Evolutionary conservation across 2,888 invertebrate species (phyloP), one percentile per base, ranked within the genome.

Genomic region (Antitype chi): DNA sequence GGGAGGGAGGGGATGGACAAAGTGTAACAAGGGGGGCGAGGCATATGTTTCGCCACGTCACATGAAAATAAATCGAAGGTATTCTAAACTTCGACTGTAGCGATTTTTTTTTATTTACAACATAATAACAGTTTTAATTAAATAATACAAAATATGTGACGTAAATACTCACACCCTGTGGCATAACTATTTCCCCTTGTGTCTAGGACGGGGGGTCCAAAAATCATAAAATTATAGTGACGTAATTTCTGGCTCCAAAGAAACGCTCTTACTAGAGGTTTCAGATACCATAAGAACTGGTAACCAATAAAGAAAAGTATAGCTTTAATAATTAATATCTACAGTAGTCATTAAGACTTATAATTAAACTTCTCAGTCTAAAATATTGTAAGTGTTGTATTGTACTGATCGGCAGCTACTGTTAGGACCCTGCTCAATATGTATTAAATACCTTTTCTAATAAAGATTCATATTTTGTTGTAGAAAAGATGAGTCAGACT

Each of bases 281-380:
- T 28, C 20, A 60, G 20, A 60, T 32, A 32, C 60, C 32, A 60
- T 32, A 32, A 32, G 32, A 60, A 60, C 20, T 60, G 60, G 32
- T 60, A 60, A 32, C 28, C 28, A 60, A 23, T 23, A 60, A 60
- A 60, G 32, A 74, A 76, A 86, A 83, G 53, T 71, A 85, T 86
- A 88, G 88, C 88, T 88, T 88, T 88, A 88, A 88, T 81, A 80
- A 80, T 71, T 55, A 84, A 84, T 84, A 82, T 84, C 82, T 80
- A 78, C 76, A 69, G 1, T 82, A 80, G 73, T 67, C 70, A 38
- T 63, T 75, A 84, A 70, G 70, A 68, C 20, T 64, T 75, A 70
- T 9, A 43, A 70, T 69, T 57, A 70, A 70, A 13, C 2, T 32
- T 47, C 70, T 75, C 23, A 59, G 53, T 73, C 17, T 47, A 70